Evolutionary conservation across 2,113 vertebrate species (phyloP).

Genomic region (Nothoprocta perdicaria): DNA sequence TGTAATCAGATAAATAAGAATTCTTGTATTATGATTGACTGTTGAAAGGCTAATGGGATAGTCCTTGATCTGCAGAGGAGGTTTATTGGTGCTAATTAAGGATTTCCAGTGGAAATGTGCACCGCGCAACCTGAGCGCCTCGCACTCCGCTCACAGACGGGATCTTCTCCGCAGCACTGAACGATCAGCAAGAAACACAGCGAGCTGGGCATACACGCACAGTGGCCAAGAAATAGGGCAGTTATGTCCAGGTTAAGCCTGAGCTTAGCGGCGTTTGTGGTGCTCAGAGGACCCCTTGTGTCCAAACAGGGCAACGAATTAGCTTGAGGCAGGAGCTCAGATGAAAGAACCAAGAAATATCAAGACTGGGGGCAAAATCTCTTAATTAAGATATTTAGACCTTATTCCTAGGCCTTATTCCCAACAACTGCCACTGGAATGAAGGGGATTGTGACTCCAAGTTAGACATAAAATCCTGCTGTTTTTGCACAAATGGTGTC

Average conservation of each 20-base stretch:
- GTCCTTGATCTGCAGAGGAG: background rate
- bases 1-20: background rate
- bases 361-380: background rate
- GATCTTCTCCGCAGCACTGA: background rate
- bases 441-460: background rate
- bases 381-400: background rate
- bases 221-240: background rate
- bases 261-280: background rate
- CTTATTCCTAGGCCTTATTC: background rate
- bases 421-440: background rate
- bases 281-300: background rate
- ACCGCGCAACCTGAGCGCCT: background rate
- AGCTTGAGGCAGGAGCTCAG: background rate
- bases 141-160: background rate
- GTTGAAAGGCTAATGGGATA: background rate
- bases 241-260: no score
- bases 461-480: background rate
- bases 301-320: background rate
- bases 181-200: background rate
- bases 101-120: background rate
- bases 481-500: background rate
- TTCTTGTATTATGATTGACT: background rate
- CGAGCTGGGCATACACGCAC: background rate
- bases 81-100: background rate
- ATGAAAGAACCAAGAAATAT: no score